phyloP scores from a whole-genome alignment of 2,797 vertebrate genomes.

The Uromys caudimaculatus region DNA sequence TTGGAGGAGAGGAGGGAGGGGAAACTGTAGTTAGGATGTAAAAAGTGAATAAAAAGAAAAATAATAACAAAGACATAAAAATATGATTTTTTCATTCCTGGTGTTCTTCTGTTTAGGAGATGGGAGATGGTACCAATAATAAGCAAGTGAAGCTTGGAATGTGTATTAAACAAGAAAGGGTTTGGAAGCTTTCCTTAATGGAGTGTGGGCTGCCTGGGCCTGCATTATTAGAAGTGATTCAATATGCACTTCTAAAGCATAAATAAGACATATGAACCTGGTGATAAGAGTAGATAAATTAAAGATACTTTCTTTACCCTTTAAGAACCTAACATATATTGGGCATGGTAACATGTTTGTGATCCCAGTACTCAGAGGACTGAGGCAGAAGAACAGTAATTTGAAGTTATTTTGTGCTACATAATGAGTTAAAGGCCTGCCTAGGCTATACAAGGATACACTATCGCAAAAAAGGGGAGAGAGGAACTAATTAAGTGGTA shows the following conservation, averaged over 20 bases:
- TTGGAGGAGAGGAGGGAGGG: neutral
- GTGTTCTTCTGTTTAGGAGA: conserved; percentile 51
- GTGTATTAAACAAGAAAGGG: neutral
- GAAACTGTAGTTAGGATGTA: neutral
- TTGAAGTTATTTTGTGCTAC: neutral
- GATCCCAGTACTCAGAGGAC: neutral
- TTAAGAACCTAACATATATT: conserved; percentile 47
- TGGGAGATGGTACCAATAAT: neutral
- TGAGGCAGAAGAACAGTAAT: neutral
- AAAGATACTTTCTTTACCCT: conserved; percentile 29
- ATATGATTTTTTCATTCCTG: conserved; percentile 33
- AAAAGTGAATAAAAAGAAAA: neutral
- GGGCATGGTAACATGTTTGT: neutral
- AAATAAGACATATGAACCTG: conserved; percentile 35
- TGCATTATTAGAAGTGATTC: conserved; percentile 49
- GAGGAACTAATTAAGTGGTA: conserved; percentile 5
- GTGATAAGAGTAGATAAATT: conserved; percentile 19
- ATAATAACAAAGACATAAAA: conserved; percentile 29
- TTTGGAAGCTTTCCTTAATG: conserved; percentile 30
- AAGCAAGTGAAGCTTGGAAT: neutral
- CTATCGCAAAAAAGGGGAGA: neutral
- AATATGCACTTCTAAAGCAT: conserved; percentile 37
- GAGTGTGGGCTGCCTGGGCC: neutral
- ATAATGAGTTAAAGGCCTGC: neutral
- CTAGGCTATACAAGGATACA: neutral